These are phyloP conservation scores for Orbicella faveolata DNA, from an alignment of 64 coral and sea anemone genomes.

Conservation along the genomic window DNA sequence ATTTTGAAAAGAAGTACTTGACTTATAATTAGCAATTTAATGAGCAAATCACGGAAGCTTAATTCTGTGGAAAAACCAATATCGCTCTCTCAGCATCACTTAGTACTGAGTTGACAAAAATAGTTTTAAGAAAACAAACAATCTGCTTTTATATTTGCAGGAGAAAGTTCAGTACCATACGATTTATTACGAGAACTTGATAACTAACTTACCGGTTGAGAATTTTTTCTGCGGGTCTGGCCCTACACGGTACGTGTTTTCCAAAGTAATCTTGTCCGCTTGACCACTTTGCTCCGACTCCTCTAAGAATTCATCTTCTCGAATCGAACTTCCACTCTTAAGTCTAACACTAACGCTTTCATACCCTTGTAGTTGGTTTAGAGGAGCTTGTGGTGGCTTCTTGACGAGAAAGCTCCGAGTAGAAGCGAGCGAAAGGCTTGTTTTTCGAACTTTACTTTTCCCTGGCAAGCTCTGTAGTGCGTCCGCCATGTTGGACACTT, in stretches of 20 bases:
- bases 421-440: background rate
- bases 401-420: conserved; percentile 22
- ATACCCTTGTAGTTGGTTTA: conserved; percentile 4
- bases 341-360: conserved; percentile 6
- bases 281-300: background rate
- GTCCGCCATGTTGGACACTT: background rate
- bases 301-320: conserved; percentile 2
- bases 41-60: background rate
- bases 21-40: background rate
- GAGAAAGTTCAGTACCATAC: background rate
- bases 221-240: conserved; percentile 31
- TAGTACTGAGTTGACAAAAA: background rate
- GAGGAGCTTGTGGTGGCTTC: conserved; percentile 15
- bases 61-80: background rate
- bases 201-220: background rate
- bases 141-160: background rate
- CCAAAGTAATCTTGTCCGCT: background rate
- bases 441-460: conserved; percentile 10
- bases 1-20: background rate
- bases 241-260: conserved; percentile 20
- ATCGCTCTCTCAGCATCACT: background rate
- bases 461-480: background rate
- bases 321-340: conserved; percentile 20
- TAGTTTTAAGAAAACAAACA: background rate
- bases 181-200: background rate